Evolutionary conservation across 2,888 invertebrate genomes (phyloP).

Genomic region (Oeneis ivallda): DNA sequence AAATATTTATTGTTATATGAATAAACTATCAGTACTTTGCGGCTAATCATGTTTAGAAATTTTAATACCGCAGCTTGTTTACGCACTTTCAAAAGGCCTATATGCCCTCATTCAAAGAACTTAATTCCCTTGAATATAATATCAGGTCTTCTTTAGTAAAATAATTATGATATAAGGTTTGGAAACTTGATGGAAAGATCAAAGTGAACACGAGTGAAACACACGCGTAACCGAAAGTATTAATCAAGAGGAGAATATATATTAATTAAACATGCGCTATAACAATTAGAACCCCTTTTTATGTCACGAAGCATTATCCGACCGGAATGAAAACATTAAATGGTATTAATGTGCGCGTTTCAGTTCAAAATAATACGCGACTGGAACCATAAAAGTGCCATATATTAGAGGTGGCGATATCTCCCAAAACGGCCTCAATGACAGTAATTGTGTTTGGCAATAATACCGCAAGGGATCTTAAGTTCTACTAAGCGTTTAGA

Average conservation of each 20-base stretch:
- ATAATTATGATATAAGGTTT: background rate
- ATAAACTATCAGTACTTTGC: background rate
- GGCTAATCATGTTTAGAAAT: background rate
- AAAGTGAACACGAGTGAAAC: conserved; percentile 7
- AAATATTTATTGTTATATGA: background rate
- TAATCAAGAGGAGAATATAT: conserved; percentile 33
- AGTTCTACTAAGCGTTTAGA: too few species aligned
- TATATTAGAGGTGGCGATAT: too few species aligned
- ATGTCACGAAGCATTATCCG: conserved; percentile 46
- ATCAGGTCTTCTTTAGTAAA: background rate
- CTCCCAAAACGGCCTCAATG: conserved; percentile 15
- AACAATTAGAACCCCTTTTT: conserved; percentile 46
- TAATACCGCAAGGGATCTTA: too few species aligned
- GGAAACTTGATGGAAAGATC: background rate
- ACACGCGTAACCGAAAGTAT: conserved; percentile 19
- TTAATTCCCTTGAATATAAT: background rate
- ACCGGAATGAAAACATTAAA: conserved; percentile 64
- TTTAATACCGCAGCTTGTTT: background rate
- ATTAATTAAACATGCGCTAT: conserved; percentile 44
- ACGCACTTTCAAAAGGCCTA: background rate
- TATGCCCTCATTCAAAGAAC: background rate
- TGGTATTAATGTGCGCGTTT: conserved; percentile 62
- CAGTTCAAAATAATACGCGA: conserved; percentile 56
- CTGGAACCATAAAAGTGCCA: conserved; percentile 34
- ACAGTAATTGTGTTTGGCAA: background rate